Conservation (phyloP, 2,113 vertebrate species). For the Corvus cornix region DNA sequence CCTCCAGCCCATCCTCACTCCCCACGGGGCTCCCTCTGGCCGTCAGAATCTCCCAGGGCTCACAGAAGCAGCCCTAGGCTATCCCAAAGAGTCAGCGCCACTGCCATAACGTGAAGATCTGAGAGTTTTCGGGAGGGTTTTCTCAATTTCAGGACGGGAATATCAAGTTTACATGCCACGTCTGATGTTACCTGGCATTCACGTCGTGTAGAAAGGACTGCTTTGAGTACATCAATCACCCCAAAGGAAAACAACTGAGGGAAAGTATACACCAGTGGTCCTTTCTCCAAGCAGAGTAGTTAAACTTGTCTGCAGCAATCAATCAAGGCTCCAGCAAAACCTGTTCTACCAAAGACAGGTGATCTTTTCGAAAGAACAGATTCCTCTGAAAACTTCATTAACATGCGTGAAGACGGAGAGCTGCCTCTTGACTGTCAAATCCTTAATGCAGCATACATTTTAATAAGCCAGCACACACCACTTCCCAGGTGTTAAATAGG, state of each 20-base stretch:
- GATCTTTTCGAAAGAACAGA: not conserved
- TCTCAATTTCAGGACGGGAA: not conserved
- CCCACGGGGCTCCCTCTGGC: not conserved
- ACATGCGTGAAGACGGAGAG: not conserved
- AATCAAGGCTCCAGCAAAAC: conserved; percentile 24
- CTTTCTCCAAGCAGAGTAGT: not conserved
- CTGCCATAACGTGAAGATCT: not conserved
- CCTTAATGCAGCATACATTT: conserved; percentile 11
- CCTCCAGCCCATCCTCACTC: not conserved
- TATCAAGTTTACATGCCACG: not conserved
- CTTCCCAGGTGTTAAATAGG: not conserved
- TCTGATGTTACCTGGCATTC: not conserved
- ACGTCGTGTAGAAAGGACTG: not conserved
- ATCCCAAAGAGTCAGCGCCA: rapidly evolving
- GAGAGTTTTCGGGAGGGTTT: not conserved
- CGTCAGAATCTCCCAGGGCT: rapidly evolving
- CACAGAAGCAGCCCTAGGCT: not conserved
- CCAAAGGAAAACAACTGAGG: not conserved
- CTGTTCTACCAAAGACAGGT: not conserved
- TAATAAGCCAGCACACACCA: not conserved
- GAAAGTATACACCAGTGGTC: not conserved
- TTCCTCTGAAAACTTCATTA: not conserved
- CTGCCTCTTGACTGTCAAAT: not conserved
- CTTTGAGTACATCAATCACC: not conserved
- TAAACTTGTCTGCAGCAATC: conserved; percentile 9